Base-by-base conservation (phyloP, 2,888 invertebrate genomes). In the Adelognathus sp. region DNA sequence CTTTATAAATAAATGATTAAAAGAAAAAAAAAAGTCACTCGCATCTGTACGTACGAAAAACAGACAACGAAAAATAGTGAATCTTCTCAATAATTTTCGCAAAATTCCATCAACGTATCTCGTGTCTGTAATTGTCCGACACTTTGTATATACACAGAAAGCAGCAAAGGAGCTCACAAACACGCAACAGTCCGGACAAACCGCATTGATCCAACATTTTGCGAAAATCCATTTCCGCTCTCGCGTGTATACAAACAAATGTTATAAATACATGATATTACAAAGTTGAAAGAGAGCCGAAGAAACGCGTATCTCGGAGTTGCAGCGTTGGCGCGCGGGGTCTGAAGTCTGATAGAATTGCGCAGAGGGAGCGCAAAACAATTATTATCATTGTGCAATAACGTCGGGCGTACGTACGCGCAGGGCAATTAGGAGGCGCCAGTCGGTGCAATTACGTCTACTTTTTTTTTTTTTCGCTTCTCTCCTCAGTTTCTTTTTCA, bases 361-460 rank as follows among this genome's bases (percentile, higher is more conserved):
- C 72, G 75, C 84, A 79, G 76, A 64, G 64, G 60, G 73, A 64
- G 79, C n/a, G 80, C 84, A 82, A 84, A 86, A 86, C 87, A 86
- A 88, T 88, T 87, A 88, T 87, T 85, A 85, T 86, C 80, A 73
- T 82, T 82, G 81, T 70, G 85, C 84, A 83, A 88, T 87, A 88
- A 86, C 82, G 82, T 76, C 81, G 83, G n/a, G 82, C 84, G 82
- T 84, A 84, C 86, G 83, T 77, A 85, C 72, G 85, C n/a, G n/a
- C n/a, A n/a, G n/a, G 78, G 77, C 88, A 88, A 88, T 89, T 89
- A 89, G 83, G 82, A 88, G 89, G 89, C 89, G 88, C 88, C 88
- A 88, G 88, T 83, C 85, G 83, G 80, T 82, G 85, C 86, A 86
- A 88, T 88, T 88, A 87, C 83, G 80, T 78, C 79, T 74, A 81